Evolutionary conservation across 2,797 vertebrate genomes (phyloP).

Genomic region (Acrossocheilus wenchowensis): DNA sequence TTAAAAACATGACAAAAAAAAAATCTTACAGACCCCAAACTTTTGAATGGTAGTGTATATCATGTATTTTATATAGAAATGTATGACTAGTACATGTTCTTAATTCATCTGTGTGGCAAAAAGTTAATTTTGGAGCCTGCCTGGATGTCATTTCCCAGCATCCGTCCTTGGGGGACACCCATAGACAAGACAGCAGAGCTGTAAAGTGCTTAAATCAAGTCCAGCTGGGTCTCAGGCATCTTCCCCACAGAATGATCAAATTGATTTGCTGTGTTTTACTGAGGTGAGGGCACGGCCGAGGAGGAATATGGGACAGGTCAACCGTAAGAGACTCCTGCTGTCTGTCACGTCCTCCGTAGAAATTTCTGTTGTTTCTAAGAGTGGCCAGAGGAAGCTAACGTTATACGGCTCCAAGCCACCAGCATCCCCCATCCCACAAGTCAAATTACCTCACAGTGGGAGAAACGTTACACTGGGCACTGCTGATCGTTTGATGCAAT

Average conservation of each 20-base stretch:
- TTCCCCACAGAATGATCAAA: conserved; percentile 65
- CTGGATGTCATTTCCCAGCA: conserved; percentile 19
- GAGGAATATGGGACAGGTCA: conserved; percentile 40
- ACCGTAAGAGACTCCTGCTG: conserved; percentile 19
- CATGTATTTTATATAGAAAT: background rate
- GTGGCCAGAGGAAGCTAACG: conserved; percentile 19
- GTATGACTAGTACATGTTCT: background rate
- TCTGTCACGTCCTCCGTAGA: conserved; percentile 42
- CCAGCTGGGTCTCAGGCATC: conserved; percentile 67
- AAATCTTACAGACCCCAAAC: background rate
- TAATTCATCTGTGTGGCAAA: background rate
- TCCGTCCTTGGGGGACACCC: conserved; percentile 8
- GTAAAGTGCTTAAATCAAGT: conserved; percentile 66
- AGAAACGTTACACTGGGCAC: conserved; percentile 27
- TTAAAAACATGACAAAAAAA: background rate
- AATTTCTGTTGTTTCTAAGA: conserved; percentile 52
- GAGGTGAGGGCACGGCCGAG: conserved; percentile 57
- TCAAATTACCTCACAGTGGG: conserved; percentile 27
- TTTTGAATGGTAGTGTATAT: background rate
- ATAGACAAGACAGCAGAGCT: conserved; percentile 22
- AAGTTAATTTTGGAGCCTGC: background rate
- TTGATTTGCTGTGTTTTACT: conserved; percentile 71
- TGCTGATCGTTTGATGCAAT: conserved; percentile 37
- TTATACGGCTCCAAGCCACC: conserved; percentile 19
- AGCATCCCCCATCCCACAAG: conserved; percentile 34